A percentile compares a stretch with the other conserved stretches of the same genome.
Evolutionary conservation across 2,888 invertebrate species (phyloP).

Genomic region (Eupithecia vulgata): DNA sequence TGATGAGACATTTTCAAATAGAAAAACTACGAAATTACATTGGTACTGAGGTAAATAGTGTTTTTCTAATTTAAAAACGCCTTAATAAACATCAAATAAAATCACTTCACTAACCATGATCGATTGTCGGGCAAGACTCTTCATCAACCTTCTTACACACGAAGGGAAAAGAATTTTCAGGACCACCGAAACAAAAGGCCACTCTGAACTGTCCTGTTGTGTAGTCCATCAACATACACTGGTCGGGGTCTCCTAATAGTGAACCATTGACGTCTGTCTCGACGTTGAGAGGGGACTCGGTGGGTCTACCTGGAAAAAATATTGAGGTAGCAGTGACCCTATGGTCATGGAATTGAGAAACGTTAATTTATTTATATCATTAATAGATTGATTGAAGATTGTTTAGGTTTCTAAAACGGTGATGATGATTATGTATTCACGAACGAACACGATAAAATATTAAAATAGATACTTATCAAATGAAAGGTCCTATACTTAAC

Average conservation of each 20-base stretch:
- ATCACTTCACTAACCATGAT: slow-evolving; percentile 39
- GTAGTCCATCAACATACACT: slow-evolving; percentile 47
- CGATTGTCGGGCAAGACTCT: slow-evolving; percentile 49
- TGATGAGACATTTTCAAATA: no score
- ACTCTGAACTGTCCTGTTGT: slow-evolving; percentile 27
- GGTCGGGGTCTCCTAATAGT: not conserved
- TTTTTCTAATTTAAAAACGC: no score
- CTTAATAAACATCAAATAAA: no score
- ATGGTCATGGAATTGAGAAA: no score
- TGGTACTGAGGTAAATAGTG: no score
- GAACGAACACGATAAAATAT: no score
- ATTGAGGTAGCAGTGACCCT: no score
- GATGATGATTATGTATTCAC: no score
- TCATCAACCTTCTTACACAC: slow-evolving; percentile 49
- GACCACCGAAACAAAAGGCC: not conserved
- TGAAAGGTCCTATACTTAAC: not conserved
- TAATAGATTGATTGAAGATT: no score
- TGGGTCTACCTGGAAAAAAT: slow-evolving; percentile 41
- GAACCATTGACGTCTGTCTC: not conserved
- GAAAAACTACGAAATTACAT: no score
- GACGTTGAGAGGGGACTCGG: slow-evolving; percentile 33
- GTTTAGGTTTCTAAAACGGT: not conserved
- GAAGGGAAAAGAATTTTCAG: slow-evolving; percentile 33
- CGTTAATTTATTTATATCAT: no score
- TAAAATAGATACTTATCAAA: no score